Conservation (phyloP, 2,113 vertebrate genomes). For the Porphyrio hochstetteri region DNA sequence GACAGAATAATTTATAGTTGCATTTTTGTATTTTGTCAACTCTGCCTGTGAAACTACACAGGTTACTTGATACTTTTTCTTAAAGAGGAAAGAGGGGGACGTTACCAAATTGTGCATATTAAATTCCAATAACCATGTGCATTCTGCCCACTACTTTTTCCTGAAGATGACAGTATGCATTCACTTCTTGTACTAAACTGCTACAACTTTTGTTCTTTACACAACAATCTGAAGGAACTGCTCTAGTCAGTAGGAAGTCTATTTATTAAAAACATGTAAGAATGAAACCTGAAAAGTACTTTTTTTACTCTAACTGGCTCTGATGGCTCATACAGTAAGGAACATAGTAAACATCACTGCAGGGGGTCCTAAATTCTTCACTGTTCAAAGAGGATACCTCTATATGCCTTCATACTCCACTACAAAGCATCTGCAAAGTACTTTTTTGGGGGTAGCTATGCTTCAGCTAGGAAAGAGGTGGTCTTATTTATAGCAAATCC, state of each 20-base stretch:
- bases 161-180: neutral
- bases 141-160: neutral
- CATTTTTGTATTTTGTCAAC: neutral
- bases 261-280: neutral
- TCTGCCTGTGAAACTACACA: neutral
- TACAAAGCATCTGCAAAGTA: neutral
- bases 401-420: neutral
- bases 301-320: neutral
- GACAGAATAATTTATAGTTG: neutral
- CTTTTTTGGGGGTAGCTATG: neutral
- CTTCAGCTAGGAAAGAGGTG: neutral
- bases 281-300: neutral
- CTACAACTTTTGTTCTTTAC: neutral
- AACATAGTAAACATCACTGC: neutral
- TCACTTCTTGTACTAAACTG: neutral
- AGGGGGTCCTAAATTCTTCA: neutral
- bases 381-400: neutral
- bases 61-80: neutral
- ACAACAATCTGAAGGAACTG: neutral
- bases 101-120: neutral
- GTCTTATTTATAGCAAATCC: neutral
- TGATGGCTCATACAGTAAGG: neutral
- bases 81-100: neutral
- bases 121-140: neutral
- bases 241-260: neutral